Base-by-base conservation (phyloP, 2,113 vertebrate genomes). In the Pterocles orientalis region DNA sequence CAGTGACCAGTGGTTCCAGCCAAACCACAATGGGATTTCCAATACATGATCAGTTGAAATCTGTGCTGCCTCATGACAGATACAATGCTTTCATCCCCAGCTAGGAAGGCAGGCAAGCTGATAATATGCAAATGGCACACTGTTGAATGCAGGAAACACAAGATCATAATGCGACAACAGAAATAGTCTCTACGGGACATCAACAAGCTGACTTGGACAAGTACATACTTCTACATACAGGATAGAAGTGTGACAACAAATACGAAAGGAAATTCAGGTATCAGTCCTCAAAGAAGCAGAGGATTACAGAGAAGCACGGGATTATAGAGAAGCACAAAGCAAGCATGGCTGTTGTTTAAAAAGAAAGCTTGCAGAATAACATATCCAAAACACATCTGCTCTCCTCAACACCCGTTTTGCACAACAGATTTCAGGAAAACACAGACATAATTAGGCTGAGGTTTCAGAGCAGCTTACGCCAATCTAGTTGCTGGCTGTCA, bases 401-500 rank as follows among this genome's bases (percentile, higher is more conserved):
- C 54, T 58, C 66, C 58, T 81, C 51, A 4, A 69, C 61, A 73
- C 14, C 39, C 1, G 0, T 75, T 84, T n/a, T 91, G 62, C 86
- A 78, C 68, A 90, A 66, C 25, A 43, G 39, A 82, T 68, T 82
- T 72, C 60, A 87, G 29, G 39, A 68, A 86, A 95, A 87, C 39
- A 53, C 3, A 66, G 48, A 64, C 33, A 51, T 66, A 51, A 94
- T 60, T 39, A 91, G 65, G 73, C 51, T 78, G 80, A 81, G 92
- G 64, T 89, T 95, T 79, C 83, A 86, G 91, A 71, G 77, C 6
- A 82, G 60, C 60, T 92, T 79, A 82, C 68, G 53, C 80, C 86
- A 87, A 82, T 51, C 29, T 64, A 60, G 45, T 18, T 45, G 56
- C 73, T 84, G 69, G 33, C 56, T 94, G 86, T 36, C 86, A 84